phyloP scores from a whole-genome alignment of 1,140 invertebrate genomes.

The Rhyacophila brunnea region DNA sequence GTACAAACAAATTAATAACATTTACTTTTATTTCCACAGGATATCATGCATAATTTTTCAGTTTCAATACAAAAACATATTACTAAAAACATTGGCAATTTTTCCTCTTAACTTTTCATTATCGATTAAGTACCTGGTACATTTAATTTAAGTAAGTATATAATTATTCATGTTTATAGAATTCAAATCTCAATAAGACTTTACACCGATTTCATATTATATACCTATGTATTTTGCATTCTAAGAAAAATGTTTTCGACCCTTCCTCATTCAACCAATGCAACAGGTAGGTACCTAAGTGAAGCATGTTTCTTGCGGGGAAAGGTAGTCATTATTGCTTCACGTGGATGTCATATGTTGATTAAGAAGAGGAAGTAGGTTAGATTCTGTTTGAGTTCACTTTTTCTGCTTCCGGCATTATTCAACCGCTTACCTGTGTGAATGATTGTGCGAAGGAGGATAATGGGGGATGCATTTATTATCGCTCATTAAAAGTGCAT shows the following conservation, averaged over 20 bases:
- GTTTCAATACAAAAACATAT: no score
- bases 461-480: slow-evolving; percentile 14
- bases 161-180: no score
- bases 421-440: slow-evolving; percentile 5
- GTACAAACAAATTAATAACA: no score
- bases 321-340: slow-evolving; percentile 22
- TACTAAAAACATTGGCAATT: no score
- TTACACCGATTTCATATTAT: no score
- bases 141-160: no score
- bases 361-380: slow-evolving; percentile 28
- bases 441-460: slow-evolving; percentile 11
- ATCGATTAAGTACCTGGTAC: no score
- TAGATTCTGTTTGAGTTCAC: slow-evolving; percentile 27
- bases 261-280: slow-evolving; percentile 5
- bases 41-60: no score
- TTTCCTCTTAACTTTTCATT: no score
- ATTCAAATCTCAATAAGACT: no score
- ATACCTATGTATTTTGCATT: no score
- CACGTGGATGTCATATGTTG: slow-evolving; percentile 31
- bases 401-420: slow-evolving; percentile 30
- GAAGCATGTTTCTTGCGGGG: slow-evolving; percentile 1
- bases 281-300: slow-evolving; percentile 13
- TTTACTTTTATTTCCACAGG: no score
- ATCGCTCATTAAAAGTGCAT: slow-evolving; percentile 2
- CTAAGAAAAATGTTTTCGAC: background rate